Evolutionary conservation across 2,888 invertebrate genomes (phyloP), one percentile per base, ranked within the genome.

Genomic region (Urechis unicinctus): DNA sequence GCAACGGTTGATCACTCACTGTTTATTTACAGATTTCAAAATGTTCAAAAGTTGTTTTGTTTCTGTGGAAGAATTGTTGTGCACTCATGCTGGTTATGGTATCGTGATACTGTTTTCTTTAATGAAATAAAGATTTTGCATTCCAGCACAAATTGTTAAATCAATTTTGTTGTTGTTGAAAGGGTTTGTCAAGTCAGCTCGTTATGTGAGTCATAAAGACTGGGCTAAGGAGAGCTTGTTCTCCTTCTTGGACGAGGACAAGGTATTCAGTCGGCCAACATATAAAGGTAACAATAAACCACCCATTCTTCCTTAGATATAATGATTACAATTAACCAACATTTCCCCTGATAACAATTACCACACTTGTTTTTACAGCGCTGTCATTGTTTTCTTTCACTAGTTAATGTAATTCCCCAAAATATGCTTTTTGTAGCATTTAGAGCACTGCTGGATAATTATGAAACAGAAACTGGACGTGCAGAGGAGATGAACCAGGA

Each of bases 401-500:
- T 13, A 36, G 9, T 13, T 36, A n/a, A 36, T n/a, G 41, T n/a
- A 36, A 36, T 13, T 13, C 9, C 13, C 9, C 9, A n/a, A 36
- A 36, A 17, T 13, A 50, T 24, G 5, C 9, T 21, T 6, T 31
- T 17, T 6, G 4, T 25, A 77, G 77, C 73, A n/a, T 77, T 78
- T 63, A 55, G 61, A 29, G 65, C 63, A 5, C 62, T 78, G 29
- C 61, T 78, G 50, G 73, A 78, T 61, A 78, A 78, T 63, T 78
- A 78, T 61, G 73, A 72, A 53, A 60, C 68, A 51, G 70, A 73
- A 53, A 65, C 71, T 45, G 70, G 71, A 0, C 61, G 61, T 24
- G 63, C 65, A 4, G 78, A 78, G 58, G 61, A 58, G 13, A 70
- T 74, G 13, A 75, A 77, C 0, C 53, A 59, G 26, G 71, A 72